Percentiles rank a stretch among this genome's conserved stretches.
Conservation (phyloP, 2,113 vertebrate species). For the Nycticorax nycticorax region DNA sequence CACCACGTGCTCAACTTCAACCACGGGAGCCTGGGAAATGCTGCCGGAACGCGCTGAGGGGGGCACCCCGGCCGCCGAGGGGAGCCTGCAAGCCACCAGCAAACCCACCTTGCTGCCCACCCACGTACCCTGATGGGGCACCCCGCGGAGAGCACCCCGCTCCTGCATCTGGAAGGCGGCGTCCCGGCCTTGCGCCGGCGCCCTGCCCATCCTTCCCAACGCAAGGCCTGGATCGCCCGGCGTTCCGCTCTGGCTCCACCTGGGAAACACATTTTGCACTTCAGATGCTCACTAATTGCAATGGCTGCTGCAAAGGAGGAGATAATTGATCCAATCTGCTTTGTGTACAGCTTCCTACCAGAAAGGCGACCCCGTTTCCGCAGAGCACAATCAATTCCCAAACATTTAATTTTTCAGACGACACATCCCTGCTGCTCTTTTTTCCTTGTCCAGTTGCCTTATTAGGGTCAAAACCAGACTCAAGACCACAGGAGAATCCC, state of each 20-base stretch:
- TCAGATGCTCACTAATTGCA: neutral
- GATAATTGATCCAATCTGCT: conserved; percentile 67
- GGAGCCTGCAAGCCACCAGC: too few relatives aligned
- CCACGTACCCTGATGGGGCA: rapidly evolving
- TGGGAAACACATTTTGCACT: neutral
- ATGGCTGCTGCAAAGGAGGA: neutral
- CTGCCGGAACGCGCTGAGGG: rapidly evolving
- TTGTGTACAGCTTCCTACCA: conserved; percentile 62
- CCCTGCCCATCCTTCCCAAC: rapidly evolving
- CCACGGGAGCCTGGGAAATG: neutral
- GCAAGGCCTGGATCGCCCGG: neutral
- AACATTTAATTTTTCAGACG: conserved; percentile 50
- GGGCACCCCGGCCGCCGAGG: rapidly evolving
- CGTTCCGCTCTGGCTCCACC: neutral
- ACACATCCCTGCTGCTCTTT: conserved; percentile 35
- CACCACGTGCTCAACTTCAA: neutral
- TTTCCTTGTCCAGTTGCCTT: conserved; percentile 5
- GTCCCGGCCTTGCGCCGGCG: rapidly evolving
- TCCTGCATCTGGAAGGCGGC: rapidly evolving
- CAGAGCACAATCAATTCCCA: conserved; percentile 58
- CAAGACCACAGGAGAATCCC: neutral
- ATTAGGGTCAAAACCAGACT: conserved; percentile 26
- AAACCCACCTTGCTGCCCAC: rapidly evolving
- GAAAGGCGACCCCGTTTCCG: conserved; percentile 38
- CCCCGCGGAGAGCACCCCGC: rapidly evolving